phyloP scores from a whole-genome alignment of 64 coral and sea anemone species.

The Pachyseris speciosa region DNA sequence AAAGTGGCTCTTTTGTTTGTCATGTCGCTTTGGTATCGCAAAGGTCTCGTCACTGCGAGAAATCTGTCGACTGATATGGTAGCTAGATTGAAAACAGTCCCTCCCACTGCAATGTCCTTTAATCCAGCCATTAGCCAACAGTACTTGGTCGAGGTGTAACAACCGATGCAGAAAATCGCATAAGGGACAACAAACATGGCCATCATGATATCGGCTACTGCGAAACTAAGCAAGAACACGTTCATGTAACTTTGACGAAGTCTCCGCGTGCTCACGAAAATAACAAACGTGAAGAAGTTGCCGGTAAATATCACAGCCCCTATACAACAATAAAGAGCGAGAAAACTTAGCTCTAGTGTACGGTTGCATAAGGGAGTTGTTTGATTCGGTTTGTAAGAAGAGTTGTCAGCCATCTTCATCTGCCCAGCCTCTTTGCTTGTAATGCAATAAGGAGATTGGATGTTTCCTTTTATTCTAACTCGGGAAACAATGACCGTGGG shows the following conservation, averaged over 20 bases:
- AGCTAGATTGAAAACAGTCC: neutral
- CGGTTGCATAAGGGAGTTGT: neutral
- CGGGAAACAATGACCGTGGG: too few species aligned
- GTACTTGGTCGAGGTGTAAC: conserved; percentile 22
- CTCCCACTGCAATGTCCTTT: conserved; percentile 17
- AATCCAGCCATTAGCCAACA: neutral
- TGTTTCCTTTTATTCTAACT: too few species aligned
- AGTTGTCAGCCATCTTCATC: neutral
- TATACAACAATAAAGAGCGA: neutral
- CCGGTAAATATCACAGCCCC: conserved; percentile 33
- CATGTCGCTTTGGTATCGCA: conserved; percentile 26
- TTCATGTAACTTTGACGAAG: conserved; percentile 68
- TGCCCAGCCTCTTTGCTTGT: neutral
- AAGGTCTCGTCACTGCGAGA: neutral
- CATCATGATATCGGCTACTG: conserved; percentile 51
- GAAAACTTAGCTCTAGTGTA: neutral
- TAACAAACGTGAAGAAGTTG: conserved; percentile 37
- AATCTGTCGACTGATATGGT: conserved; percentile 34
- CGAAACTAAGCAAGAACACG: conserved; percentile 58
- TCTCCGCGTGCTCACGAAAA: conserved; percentile 17
- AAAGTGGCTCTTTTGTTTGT: neutral
- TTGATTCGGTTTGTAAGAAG: neutral
- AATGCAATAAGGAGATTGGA: too few species aligned
- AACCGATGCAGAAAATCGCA: conserved; percentile 28
- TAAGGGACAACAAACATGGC: conserved; percentile 22